Conservation (phyloP, 2,797 vertebrate species). For the Toxotes lorentzi region DNA sequence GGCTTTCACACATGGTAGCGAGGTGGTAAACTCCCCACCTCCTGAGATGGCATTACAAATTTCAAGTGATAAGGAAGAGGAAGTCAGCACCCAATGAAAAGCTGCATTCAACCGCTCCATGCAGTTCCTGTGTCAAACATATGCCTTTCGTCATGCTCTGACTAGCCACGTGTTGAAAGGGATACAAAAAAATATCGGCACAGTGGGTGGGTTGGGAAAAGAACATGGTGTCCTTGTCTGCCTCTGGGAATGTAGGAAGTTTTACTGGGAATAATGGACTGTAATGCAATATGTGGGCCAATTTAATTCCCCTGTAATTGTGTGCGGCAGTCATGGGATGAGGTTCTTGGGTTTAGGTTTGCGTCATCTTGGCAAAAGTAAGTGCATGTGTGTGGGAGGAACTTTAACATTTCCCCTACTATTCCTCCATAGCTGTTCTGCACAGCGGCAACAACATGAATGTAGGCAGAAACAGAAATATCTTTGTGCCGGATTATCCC, state of each 20-base stretch:
- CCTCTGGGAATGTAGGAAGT: not conserved
- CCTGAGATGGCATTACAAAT: conserved; percentile 15
- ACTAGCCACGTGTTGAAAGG: not conserved
- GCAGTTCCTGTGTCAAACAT: conserved; percentile 1
- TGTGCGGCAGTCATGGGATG: not conserved
- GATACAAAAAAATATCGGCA: not conserved
- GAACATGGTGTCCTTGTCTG: conserved; percentile 43
- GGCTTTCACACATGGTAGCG: conserved; percentile 44
- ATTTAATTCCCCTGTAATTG: not conserved
- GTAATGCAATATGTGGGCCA: not conserved
- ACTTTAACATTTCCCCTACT: not conserved
- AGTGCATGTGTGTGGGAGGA: not conserved
- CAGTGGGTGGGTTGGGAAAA: not conserved
- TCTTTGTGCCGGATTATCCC: not conserved
- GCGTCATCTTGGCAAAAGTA: not conserved
- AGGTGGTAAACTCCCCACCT: conserved; percentile 42
- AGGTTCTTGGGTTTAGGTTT: not conserved
- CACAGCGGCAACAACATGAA: not conserved
- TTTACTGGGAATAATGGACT: conserved; percentile 9
- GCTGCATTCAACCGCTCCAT: not conserved
- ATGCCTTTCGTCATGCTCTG: conserved; percentile 18
- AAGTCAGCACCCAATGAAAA: conserved; percentile 3
- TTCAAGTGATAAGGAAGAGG: conserved; percentile 15
- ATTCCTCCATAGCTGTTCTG: not conserved
- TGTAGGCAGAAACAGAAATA: not conserved